These are phyloP conservation scores for Lochmaea capreae DNA, from an alignment of 2,888 invertebrate species.

Conservation along the genomic window DNA sequence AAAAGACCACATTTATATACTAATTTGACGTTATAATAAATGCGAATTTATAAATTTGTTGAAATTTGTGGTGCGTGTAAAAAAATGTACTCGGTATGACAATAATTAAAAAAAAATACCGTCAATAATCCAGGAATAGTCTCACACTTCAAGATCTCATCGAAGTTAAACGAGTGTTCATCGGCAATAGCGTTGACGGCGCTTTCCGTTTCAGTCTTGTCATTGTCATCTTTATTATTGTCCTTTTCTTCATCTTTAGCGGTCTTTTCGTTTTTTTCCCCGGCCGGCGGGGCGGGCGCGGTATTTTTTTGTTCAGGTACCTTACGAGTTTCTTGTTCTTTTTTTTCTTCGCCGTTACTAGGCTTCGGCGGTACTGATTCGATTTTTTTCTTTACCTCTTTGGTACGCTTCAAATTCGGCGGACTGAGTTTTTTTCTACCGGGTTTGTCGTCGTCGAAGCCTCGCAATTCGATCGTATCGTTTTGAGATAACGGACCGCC, in stretches of 20 bases:
- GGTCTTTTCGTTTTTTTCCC: constrained; percentile 16
- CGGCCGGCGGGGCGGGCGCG: constrained; percentile 41
- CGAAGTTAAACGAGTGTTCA: constrained; percentile 77
- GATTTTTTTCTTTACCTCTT: constrained; percentile 64
- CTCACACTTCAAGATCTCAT: constrained; percentile 87
- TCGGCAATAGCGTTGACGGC: constrained; percentile 35
- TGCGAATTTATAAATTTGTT: too few species aligned
- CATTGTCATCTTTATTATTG: constrained; percentile 28
- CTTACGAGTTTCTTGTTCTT: constrained; percentile 28
- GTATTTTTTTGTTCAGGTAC: constrained; percentile 30
- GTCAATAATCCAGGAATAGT: constrained; percentile 79
- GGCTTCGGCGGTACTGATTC: constrained; percentile 47
- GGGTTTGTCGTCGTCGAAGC: constrained; percentile 84
- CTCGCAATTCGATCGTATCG: constrained; percentile 93
- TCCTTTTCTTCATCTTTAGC: constrained; percentile 25
- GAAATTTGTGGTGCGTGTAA: too few species aligned
- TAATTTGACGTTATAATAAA: too few species aligned
- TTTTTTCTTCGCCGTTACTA: constrained; percentile 48
- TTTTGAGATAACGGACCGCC: constrained; percentile 90
- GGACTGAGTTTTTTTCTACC: constrained; percentile 64
- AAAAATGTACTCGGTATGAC: neutral
- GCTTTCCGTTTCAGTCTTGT: constrained; percentile 40
- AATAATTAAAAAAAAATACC: constrained; percentile 65
- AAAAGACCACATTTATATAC: too few species aligned
- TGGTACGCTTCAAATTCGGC: constrained; percentile 65